phyloP scores from a whole-genome alignment of 2,888 invertebrate genomes.

The Amblyteles armatorius region DNA sequence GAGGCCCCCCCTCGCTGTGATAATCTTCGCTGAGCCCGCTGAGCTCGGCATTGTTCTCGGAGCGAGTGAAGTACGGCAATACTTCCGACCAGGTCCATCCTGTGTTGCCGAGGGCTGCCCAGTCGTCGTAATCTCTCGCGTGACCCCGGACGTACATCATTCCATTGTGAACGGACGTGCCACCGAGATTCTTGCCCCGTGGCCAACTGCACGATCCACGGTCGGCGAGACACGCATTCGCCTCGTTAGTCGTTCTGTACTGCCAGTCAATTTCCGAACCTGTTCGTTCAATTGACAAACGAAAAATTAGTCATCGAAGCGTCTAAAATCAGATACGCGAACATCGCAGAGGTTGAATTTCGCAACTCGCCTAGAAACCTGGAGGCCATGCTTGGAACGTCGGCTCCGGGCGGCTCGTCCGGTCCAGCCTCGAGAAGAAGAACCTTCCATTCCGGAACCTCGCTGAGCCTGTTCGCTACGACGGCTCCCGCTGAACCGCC shows the following conservation, averaged over 20 bases:
- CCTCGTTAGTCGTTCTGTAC: conserved; percentile 88
- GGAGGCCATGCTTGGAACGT: conserved; percentile 89
- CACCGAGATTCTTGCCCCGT: conserved; percentile 90
- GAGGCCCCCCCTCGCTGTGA: conserved; percentile 87
- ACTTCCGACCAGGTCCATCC: conserved; percentile 93
- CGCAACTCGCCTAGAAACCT: conserved; percentile 86
- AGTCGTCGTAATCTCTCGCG: conserved; percentile 90
- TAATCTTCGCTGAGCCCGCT: conserved; percentile 87
- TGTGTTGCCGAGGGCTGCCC: conserved; percentile 90
- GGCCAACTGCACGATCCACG: conserved; percentile 88
- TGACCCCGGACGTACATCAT: conserved; percentile 95
- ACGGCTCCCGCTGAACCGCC: conserved; percentile 89
- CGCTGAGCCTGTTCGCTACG: conserved; percentile 88
- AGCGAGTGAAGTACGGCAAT: conserved; percentile 90
- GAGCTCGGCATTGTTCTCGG: conserved; percentile 89
- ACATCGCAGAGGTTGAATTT: conserved; percentile 19
- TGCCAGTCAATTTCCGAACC: conserved; percentile 89
- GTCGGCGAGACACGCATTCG: conserved; percentile 86
- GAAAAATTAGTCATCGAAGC: conserved; percentile 27
- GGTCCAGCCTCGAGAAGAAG: conserved; percentile 90
- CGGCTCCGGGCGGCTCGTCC: conserved; percentile 88
- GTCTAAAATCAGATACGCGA: not conserved
- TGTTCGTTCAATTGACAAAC: conserved; percentile 53
- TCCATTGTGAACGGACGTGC: conserved; percentile 90
- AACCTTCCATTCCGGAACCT: conserved; percentile 89